Base-by-base conservation (phyloP, 2,797 vertebrate species). In the Tamandua tetradactyla region DNA sequence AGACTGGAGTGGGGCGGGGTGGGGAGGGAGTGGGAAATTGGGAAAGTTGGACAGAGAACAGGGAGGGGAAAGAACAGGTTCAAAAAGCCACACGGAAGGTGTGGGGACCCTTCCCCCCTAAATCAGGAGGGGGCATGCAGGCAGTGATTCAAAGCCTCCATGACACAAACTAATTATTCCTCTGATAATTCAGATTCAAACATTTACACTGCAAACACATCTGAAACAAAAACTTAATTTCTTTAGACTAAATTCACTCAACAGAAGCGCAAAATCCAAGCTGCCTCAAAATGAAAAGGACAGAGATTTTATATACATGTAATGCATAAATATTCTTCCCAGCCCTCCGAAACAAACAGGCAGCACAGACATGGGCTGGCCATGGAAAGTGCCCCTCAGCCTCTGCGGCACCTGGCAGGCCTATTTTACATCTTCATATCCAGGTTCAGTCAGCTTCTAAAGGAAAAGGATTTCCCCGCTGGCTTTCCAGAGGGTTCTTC, bases 391-490 rank as follows among this genome's bases (percentile, higher is more conserved):
- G 79, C 81, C 95, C 7, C 95, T 95, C 76, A n/a, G 81, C n/a
- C 61, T 75, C 85, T 0, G 0, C 88, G 94, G 64, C 79, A 88
- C 94, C 96, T 93, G 79, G 93, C 92, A 80, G 78, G 93, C 76
- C 71, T 61, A 62, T 42, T 71, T 95, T 69, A 17, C 82, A 85
- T 87, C 4, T 23, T 6, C 7, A 11, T 12, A 83, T 59, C 55
- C 80, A 76, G 42, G 10, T 94, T 75, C 44, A 76, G 87, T 40
- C 84, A 44, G 49, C 92, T 94, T 95, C 88, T 84, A 57, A 92
- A 95, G 96, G 96, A 88, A 96, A 93, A 94, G 83, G 96, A 90
- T 87, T 76, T 92, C 93, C 66, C 89, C 20, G 85, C 93, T 97
- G 90, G 96, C 88, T 89, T 7, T 27, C 12, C 32, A 72, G 71